Percentiles rank a stretch among this genome's conserved stretches.
phyloP scores from a whole-genome alignment of 2,113 vertebrate genomes.

The Athene cunicularia region DNA sequence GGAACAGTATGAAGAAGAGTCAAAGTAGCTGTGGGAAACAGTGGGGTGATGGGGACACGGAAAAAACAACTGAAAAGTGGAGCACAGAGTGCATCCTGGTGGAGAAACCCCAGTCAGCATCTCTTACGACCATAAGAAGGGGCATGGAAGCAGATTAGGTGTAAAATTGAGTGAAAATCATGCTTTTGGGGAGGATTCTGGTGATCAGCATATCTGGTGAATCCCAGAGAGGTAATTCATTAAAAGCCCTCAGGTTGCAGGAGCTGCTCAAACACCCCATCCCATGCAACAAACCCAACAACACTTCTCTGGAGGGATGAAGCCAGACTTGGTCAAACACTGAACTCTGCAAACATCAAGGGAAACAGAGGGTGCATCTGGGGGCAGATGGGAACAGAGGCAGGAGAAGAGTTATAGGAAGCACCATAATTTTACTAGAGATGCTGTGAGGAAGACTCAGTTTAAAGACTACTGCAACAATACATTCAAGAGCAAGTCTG shows the following conservation, averaged over 20 bases:
- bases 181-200: background rate
- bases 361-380: background rate
- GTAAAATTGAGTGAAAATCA: background rate
- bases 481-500: background rate
- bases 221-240: background rate
- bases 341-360: background rate
- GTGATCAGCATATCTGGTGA: background rate
- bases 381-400: background rate
- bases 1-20: background rate
- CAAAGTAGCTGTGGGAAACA: background rate
- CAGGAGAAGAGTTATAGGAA: background rate
- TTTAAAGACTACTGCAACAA: background rate
- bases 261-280: background rate
- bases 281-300: background rate
- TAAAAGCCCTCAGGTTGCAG: background rate
- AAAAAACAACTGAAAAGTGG: background rate
- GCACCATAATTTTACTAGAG: background rate
- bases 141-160: background rate
- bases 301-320: background rate
- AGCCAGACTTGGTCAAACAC: background rate
- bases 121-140: background rate
- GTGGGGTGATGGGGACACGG: background rate
- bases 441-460: background rate
- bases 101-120: background rate
- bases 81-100: background rate